Percentiles rank a stretch among this genome's conserved stretches.
phyloP scores from a whole-genome alignment of 2,797 vertebrate genomes.

The Sebastes oblongus region DNA sequence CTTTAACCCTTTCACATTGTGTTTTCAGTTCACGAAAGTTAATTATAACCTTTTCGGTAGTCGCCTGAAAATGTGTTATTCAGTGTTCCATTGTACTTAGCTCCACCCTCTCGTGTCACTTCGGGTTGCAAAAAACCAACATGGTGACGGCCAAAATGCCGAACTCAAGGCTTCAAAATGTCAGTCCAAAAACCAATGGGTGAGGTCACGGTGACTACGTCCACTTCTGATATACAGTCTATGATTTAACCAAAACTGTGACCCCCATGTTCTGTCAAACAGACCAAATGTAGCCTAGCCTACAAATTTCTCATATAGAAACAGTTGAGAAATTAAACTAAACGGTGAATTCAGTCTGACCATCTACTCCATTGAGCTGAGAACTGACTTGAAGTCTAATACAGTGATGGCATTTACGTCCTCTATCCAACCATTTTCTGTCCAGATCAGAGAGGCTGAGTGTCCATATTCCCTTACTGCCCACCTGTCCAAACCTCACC shows the following conservation, averaged over 20 bases:
- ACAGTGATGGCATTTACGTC: conserved; percentile 22
- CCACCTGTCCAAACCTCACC: conserved; percentile 57
- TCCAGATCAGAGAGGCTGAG: conserved; percentile 34
- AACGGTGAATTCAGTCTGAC: not conserved
- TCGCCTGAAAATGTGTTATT: too few species aligned
- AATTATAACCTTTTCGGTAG: too few species aligned
- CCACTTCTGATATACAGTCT: too few species aligned
- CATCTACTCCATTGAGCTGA: not conserved
- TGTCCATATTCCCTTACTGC: conserved; percentile 36
- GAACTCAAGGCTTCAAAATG: too few species aligned
- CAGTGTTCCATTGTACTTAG: too few species aligned
- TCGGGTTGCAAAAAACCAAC: too few species aligned
- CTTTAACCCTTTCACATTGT: too few species aligned
- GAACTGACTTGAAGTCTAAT: conserved; percentile 8
- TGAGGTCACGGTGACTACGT: too few species aligned
- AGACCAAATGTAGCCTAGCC: not conserved
- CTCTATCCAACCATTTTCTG: conserved; percentile 27
- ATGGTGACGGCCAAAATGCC: too few species aligned
- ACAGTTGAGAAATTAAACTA: not conserved
- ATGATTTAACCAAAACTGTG: not conserved
- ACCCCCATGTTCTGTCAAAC: not conserved
- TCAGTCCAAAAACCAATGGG: too few species aligned
- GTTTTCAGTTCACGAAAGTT: too few species aligned
- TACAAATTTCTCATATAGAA: not conserved
- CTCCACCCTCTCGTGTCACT: too few species aligned